Base-by-base conservation (phyloP, 2,797 vertebrate species). In the Synaphobranchus kaupii region DNA sequence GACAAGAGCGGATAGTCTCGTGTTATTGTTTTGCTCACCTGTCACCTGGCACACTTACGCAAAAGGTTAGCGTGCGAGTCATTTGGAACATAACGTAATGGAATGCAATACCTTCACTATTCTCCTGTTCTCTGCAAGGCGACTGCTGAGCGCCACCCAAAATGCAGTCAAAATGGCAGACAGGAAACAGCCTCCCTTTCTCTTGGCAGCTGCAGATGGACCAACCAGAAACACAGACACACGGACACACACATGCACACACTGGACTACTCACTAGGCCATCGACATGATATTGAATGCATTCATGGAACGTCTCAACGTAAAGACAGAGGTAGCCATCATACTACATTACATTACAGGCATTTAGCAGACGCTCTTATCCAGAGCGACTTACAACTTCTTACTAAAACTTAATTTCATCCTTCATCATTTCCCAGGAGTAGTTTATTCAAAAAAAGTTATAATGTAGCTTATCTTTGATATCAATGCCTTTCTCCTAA, bases 221-320 rank as follows among this genome's bases (percentile, higher is more conserved):
- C n/a, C n/a, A 71, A 13, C 31, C 52, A n/a, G 34, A 66, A 10
- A 39, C 85, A 86, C 73, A 81, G 34, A 54, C 22, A 56, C 48
- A 83, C 31, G 54, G n/a, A 68, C 63, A 82, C 25, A 73, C 47
- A 71, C 34, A 60, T 17, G n/a, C n/a, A 22, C 84, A 85, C 66
- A 50, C 44, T 31, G 9, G 13, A 7, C 31, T 2, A 71, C 66
- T 31, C 31, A 39, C 15, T n/a, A n/a, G n/a, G n/a, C n/a, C n/a
- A n/a, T n/a, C n/a, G n/a, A n/a, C n/a, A n/a, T n/a, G n/a, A n/a
- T n/a, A n/a, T n/a, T n/a, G n/a, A n/a, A n/a, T n/a, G n/a, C n/a
- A n/a, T n/a, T n/a, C n/a, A n/a, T n/a, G n/a, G n/a, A n/a, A n/a
- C n/a, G n/a, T n/a, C n/a, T n/a, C n/a, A n/a, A n/a, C n/a, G n/a